phyloP scores from a whole-genome alignment of 2,888 invertebrate genomes.

The Acleris literana region DNA sequence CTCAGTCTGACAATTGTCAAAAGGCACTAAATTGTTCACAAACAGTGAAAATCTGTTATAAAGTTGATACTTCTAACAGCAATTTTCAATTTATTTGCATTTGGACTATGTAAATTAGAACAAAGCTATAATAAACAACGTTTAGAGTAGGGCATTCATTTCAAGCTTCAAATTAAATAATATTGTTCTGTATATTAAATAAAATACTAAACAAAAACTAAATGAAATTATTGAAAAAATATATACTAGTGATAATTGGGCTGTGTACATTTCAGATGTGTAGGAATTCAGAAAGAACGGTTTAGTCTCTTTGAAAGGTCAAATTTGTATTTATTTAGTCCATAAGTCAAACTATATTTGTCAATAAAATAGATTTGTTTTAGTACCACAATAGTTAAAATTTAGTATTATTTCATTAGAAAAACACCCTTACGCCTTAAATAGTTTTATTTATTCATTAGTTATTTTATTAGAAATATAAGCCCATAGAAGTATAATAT shows the following conservation, averaged over 20 bases:
- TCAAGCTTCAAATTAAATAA: conserved; percentile 15
- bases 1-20: too few relatives aligned
- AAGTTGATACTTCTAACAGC: too few relatives aligned
- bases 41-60: too few relatives aligned
- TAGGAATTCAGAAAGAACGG: conserved; percentile 4
- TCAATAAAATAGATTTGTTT: too few relatives aligned
- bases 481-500: conserved; percentile 31
- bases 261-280: conserved; percentile 21
- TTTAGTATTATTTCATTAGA: background rate
- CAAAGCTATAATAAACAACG: conserved; percentile 1
- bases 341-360: too few relatives aligned
- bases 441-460: conserved; percentile 25
- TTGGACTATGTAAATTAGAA: conserved; percentile 2
- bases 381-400: too few relatives aligned
- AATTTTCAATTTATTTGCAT: conserved; percentile 13
- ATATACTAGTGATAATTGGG: conserved; percentile 28
- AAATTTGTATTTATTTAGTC: background rate
- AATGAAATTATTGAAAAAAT: conserved; percentile 9
- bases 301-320: background rate
- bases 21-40: too few relatives aligned
- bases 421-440: background rate
- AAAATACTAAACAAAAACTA: background rate
- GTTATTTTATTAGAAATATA: conserved; percentile 28
- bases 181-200: conserved; percentile 2
- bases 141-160: conserved; percentile 13